A percentile compares a stretch with the other conserved stretches of the same genome.
Conservation (phyloP, 2,113 vertebrate species). For the Phocoena sinus region DNA sequence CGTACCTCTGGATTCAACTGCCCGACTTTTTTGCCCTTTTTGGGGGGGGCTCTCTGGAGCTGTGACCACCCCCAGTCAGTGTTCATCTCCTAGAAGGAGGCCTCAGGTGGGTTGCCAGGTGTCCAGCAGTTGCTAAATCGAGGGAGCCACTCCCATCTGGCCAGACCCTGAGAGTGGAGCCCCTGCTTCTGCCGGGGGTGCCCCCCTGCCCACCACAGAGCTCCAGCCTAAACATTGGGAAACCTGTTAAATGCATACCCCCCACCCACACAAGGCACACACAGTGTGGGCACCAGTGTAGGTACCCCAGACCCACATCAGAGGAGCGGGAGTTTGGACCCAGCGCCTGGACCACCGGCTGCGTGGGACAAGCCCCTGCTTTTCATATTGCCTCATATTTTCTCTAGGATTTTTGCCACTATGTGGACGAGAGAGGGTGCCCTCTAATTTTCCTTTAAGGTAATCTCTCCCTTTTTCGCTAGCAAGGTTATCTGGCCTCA, state of each 20-base stretch:
- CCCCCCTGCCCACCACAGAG: no score
- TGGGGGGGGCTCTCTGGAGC: neutral
- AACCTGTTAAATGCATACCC: fast-evolving
- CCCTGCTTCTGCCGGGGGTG: neutral
- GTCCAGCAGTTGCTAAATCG: neutral
- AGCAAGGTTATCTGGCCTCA: neutral
- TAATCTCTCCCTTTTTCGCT: fast-evolving
- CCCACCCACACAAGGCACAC: fast-evolving
- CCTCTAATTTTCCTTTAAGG: neutral
- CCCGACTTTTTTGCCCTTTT: no score
- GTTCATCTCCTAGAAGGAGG: no score
- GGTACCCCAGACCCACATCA: fast-evolving
- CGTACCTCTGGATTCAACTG: neutral
- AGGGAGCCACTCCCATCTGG: neutral
- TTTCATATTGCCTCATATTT: neutral
- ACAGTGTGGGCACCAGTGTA: fast-evolving
- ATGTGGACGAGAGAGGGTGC: fast-evolving
- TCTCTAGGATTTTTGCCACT: neutral
- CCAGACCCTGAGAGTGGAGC: neutral
- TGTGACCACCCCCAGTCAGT: fast-evolving
- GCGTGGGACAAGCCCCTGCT: fast-evolving
- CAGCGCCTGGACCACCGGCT: neutral
- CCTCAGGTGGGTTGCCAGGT: fast-evolving
- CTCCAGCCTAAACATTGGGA: fast-evolving
- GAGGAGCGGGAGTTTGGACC: neutral